Conservation (phyloP, 2,797 vertebrate genomes). For the Labroides dimidiatus region DNA sequence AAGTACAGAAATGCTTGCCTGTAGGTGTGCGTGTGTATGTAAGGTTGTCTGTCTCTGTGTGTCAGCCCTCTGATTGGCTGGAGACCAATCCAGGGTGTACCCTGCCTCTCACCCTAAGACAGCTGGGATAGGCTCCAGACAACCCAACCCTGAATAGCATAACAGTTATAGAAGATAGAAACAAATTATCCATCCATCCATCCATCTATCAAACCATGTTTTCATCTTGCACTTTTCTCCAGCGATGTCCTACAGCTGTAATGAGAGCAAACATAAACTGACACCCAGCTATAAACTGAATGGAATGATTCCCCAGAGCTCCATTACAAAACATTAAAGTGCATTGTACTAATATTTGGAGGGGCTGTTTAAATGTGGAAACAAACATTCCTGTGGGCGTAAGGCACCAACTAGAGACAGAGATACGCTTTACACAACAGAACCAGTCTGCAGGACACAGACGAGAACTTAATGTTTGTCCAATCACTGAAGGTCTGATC, state of each 20-base stretch:
- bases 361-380: constrained; percentile 24
- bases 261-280: neutral
- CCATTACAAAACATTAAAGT: constrained; percentile 3
- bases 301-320: neutral
- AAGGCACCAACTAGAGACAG: constrained; percentile 21
- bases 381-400: constrained; percentile 32
- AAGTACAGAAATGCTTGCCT: no score
- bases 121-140: no score
- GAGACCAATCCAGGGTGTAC: no score
- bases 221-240: no score
- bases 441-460: neutral
- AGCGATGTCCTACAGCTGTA: neutral
- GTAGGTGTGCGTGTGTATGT: no score
- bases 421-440: constrained; percentile 10
- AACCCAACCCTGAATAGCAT: no score
- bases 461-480: neutral
- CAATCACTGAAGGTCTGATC: constrained; percentile 3
- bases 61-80: no score
- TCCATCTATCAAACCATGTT: no score
- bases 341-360: constrained; percentile 59
- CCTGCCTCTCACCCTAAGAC: no score
- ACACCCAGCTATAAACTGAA: neutral
- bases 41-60: no score
- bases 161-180: no score
- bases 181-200: no score